These are phyloP conservation scores for Agrilus planipennis DNA, from an alignment of 1,140 invertebrate genomes.

Conservation along the genomic window DNA sequence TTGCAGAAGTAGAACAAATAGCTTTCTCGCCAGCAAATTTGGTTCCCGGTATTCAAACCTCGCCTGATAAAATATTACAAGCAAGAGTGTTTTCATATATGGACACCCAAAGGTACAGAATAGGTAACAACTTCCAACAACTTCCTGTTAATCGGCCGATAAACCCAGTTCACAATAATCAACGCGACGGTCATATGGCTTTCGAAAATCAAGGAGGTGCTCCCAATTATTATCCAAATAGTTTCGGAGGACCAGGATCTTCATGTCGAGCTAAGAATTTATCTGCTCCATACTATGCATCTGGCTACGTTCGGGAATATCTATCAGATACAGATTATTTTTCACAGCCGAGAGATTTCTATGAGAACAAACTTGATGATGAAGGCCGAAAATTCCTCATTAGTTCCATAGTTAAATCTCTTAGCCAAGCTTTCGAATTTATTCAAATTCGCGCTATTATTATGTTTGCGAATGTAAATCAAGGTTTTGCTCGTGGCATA, in stretches of 20 bases:
- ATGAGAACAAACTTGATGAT: conserved; percentile 62
- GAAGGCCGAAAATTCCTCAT: conserved; percentile 60
- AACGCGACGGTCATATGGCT: conserved; percentile 64
- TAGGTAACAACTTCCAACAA: conserved; percentile 78
- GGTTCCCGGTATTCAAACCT: conserved; percentile 73
- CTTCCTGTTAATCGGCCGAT: conserved; percentile 83
- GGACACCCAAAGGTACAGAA: conserved; percentile 76
- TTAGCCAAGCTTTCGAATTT: conserved; percentile 70
- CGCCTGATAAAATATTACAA: conserved; percentile 82
- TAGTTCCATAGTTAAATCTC: conserved; percentile 66
- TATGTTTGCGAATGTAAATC: conserved; percentile 57
- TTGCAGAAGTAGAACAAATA: conserved; percentile 77
- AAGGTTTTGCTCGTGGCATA: conserved; percentile 52
- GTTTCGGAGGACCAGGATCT: conserved; percentile 59
- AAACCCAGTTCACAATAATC: conserved; percentile 57
- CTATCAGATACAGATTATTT: conserved; percentile 83
- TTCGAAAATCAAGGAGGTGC: conserved; percentile 50
- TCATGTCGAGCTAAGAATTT: conserved; percentile 39
- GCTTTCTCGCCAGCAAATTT: conserved; percentile 83
- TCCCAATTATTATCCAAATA: conserved; percentile 85
- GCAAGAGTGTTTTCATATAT: conserved; percentile 78
- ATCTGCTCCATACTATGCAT: conserved; percentile 38
- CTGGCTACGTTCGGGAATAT: conserved; percentile 61
- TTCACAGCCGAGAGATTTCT: conserved; percentile 72
- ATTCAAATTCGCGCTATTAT: conserved; percentile 75